Base-by-base conservation (phyloP, 2,888 invertebrate genomes). In the Parnassius apollo region DNA sequence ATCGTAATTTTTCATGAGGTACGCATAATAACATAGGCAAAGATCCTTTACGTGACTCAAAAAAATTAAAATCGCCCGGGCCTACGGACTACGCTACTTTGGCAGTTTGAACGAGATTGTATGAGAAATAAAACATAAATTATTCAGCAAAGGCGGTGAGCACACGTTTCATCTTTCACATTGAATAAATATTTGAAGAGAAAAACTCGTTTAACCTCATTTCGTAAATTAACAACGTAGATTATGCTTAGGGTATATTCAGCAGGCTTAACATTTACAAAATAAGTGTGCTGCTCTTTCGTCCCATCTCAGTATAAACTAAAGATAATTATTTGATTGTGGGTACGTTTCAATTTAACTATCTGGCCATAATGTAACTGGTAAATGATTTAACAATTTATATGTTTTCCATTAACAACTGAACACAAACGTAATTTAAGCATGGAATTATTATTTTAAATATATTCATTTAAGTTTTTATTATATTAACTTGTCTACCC, bases 41-140 rank as follows among this genome's bases (percentile, higher is more conserved):
- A 58, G 45, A 58, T 63, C 62, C 48, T 68, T 52, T 50, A 44
- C 42, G 22, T 65, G 49, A 68, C 53, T 56, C 53, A 65, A 64
- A 77, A 79, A 80, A 80, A 77, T 76, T 66, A 75, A 77, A 76
- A 78, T 66, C 74, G 81, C 83, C 77, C 71, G 64, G 56, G 82
- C 77, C 71, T 71, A 76, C 75, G 76, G 73, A 71, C 74, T 66
- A 64, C 69, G 68, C 75, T 80, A 77, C 77, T 79, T 78, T 75
- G 71, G 68, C 71, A 75, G 76, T 69, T 72, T 71, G 69, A 75
- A 59, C 68, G 68, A 72, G 75, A 76, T 75, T 75, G 75, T 80
- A 80, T 74, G 77, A 81, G 79, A 79, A 80, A 83, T 83, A 83
- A 82, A 83, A 83, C 75, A 85, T 87, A 86, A 84, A 85, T 86